phyloP scores from a whole-genome alignment of 1,140 invertebrate species.

The Lordiphosa clarofinis region DNA sequence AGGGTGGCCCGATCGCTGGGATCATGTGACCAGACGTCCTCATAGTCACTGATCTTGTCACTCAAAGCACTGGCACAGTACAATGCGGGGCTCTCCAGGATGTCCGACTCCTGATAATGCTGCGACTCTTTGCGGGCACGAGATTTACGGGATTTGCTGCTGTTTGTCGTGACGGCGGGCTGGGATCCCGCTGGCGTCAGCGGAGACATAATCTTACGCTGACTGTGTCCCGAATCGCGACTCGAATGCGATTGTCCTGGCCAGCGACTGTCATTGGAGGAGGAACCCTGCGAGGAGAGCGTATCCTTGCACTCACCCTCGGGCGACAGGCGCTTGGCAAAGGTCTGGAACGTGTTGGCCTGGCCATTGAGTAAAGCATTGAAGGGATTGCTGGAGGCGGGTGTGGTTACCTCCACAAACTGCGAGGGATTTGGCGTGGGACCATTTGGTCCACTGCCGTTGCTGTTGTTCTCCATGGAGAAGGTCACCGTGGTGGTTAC shows the following conservation, averaged over 20 bases:
- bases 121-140: slow-evolving; percentile 82
- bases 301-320: slow-evolving; percentile 81
- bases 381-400: slow-evolving; percentile 63
- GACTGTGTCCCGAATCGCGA: slow-evolving; percentile 47
- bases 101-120: slow-evolving; percentile 90
- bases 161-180: slow-evolving; percentile 24
- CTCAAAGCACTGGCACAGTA: slow-evolving; percentile 92
- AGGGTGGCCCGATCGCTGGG: slow-evolving; percentile 80
- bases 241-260: slow-evolving; percentile 30
- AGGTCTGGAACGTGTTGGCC: slow-evolving; percentile 75
- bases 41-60: slow-evolving; percentile 96
- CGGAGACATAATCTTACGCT: slow-evolving; percentile 64
- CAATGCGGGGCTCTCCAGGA: slow-evolving; percentile 88
- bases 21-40: slow-evolving; percentile 94
- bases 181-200: slow-evolving; percentile 33
- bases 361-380: slow-evolving; percentile 65
- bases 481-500: slow-evolving; percentile 91
- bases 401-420: slow-evolving; percentile 78
- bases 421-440: background rate
- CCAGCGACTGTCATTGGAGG: slow-evolving; percentile 79
- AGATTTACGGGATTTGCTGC: slow-evolving; percentile 56
- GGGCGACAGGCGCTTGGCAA: slow-evolving; percentile 80
- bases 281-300: slow-evolving; percentile 80
- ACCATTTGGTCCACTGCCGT: slow-evolving; percentile 8
- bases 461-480: slow-evolving; percentile 83